Base-by-base conservation (phyloP, 2,797 vertebrate species). In the Buphagus erythrorhynchus region DNA sequence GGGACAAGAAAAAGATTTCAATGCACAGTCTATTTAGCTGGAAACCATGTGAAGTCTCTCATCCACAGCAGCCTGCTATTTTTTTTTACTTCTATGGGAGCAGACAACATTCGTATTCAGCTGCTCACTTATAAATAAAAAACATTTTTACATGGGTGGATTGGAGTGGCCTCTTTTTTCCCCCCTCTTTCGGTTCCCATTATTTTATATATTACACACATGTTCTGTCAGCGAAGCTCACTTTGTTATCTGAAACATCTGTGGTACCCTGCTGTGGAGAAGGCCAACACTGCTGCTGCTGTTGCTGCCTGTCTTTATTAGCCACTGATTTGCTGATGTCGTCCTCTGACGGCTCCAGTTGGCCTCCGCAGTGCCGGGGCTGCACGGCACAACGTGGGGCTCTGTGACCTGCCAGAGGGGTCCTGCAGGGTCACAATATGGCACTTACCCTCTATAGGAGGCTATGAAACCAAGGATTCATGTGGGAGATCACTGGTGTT, bases 171-270 rank as follows among this genome's bases (percentile, higher is more conserved):
- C 79, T 65, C 68, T 20, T 19, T 57, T 14, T 10, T 0, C 16
- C 55, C 51, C n/a, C 20, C 16, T 26, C 73, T 87, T 96, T 95
- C 35, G 2, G 88, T 92, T 96, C 89, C 93, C 94, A 94, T 97
- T 97, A 97, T 97, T 97, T 95, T 92, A 94, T 95, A 95, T 95
- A 95, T 96, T 95, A 95, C 91, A 95, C 96, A 97, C 97, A 97
- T 96, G 92, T 97, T 94, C 93, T 97, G 94, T 96, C 96, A 97
- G 91, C 38, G 1, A 91, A 94, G 92, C 96, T 96, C 93, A 96
- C 95, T 96, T 72, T 90, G 96, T 97, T 96, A 97, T 97, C 95
- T 90, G 95, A 97, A 97, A 97, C 97, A 97, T 97, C 97, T 97
- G 96, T 92, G 96, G 92, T 95, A 94, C 95, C 96, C 95, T 86